Evolutionary conservation across 1,140 invertebrate genomes (phyloP), one percentile per base, ranked within the genome.

Genomic region (Oncopodura yosiiana): DNA sequence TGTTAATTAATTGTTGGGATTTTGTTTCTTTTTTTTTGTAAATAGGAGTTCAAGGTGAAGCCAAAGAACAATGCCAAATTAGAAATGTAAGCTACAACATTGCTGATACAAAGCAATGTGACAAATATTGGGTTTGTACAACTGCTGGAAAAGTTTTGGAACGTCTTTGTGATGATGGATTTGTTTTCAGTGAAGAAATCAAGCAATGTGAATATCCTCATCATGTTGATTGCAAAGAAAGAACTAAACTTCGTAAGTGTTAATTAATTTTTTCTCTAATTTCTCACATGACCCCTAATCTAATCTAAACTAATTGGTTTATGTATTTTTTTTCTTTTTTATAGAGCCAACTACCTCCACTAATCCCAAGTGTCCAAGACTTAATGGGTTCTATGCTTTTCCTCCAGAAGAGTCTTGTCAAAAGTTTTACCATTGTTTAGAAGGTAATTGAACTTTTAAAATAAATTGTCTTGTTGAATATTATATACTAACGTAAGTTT

Each of bases 161-260:
- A 48, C 65, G 67, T 32, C 52, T 70, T 3, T 74, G 73, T 61
- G 66, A 69, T 1, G 72, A 73, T 54, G 72, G 73, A 24, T 66
- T 73, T 26, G 66, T 70, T 2, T 73, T 71, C 52, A 65, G 71
- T 45, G 49, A 42, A 8, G 54, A 49, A 23, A 66, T 50, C 34
- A 62, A 60, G 16, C 65, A 66, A 37, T 73, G 71, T 55, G 69
- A 72, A 52, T 66, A 70, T 32, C 70, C 70, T 27, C 68, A 69
- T 53, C 65, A 68, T 27, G 66, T 71, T 1, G 62, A 70, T 26
- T 73, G 71, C 53, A 55, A 59, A 23, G 63, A 62, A 16, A 58
- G 70, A 42, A 45, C 60, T 6, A 50, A 54, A 27, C 45, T 68
- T 24, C 71, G 70, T 72, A 68, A 72, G 69, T 69, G 12, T 37